Percentiles rank a stretch among this genome's conserved stretches.
Evolutionary conservation across 2,113 vertebrate genomes (phyloP).

Genomic region (Bungarus multicinctus): DNA sequence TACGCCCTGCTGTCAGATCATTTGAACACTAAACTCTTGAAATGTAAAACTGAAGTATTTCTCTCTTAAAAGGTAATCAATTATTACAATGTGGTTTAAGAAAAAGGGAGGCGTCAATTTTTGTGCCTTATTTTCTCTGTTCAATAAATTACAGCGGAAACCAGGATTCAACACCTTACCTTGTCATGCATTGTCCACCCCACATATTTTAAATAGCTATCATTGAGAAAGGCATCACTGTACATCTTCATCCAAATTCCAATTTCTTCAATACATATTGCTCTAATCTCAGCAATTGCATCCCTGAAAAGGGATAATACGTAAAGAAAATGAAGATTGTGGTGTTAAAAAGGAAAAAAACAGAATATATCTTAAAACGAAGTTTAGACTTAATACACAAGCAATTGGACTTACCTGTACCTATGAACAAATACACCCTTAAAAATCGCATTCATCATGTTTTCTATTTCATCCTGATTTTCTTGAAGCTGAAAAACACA

Average conservation of each 20-base stretch:
- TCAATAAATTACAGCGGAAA: background rate
- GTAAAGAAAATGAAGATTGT: background rate
- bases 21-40: background rate
- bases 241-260: slow-evolving; percentile 99
- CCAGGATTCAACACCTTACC: slow-evolving; percentile 66
- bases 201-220: slow-evolving; percentile 99
- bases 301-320: slow-evolving; percentile 73
- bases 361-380: slow-evolving; percentile 3
- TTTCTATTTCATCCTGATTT: slow-evolving; percentile 99
- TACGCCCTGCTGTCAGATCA: background rate
- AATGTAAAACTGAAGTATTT: background rate
- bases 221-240: slow-evolving; percentile 98
- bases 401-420: slow-evolving; percentile 83
- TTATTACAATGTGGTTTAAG: background rate
- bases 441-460: slow-evolving; percentile 99
- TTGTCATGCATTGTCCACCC: slow-evolving; percentile 99
- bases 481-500: slow-evolving; percentile 91
- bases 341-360: background rate
- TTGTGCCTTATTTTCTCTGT: background rate
- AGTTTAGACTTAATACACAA: background rate
- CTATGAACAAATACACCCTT: slow-evolving; percentile 99
- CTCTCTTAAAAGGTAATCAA: background rate
- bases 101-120: background rate
- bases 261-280: slow-evolving; percentile 98
- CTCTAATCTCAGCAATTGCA: slow-evolving; percentile 97